phyloP scores from a whole-genome alignment of 2,888 invertebrate genomes.

The Ichneumon xanthorius region DNA sequence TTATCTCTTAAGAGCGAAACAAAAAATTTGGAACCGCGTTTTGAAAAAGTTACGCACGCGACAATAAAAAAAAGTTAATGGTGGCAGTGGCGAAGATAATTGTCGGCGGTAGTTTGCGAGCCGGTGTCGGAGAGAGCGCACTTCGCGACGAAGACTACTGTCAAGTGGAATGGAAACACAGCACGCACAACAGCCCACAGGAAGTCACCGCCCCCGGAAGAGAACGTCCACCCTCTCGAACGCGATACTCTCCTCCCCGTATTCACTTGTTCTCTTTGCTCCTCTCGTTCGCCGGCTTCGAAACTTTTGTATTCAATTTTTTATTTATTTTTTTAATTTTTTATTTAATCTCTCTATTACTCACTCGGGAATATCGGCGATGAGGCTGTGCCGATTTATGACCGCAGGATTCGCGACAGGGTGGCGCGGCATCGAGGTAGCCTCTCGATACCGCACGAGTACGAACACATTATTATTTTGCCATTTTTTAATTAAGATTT shows the following conservation, averaged over 20 bases:
- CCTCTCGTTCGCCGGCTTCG: slow-evolving; percentile 17
- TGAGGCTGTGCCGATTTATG: too few species aligned
- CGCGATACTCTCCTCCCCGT: slow-evolving; percentile 61
- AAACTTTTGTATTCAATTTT: not conserved
- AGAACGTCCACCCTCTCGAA: slow-evolving; percentile 65
- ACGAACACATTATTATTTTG: too few species aligned
- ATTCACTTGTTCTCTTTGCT: slow-evolving; percentile 41
- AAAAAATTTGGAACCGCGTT: not conserved
- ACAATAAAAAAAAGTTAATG: not conserved
- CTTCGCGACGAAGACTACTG: slow-evolving; percentile 41
- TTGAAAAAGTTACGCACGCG: not conserved
- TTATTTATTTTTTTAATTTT: not conserved
- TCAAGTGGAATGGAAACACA: slow-evolving; percentile 60
- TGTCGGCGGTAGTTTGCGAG: not conserved
- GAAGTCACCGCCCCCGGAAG: slow-evolving; percentile 74
- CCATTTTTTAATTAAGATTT: too few species aligned
- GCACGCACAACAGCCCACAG: slow-evolving; percentile 62
- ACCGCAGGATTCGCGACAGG: too few species aligned
- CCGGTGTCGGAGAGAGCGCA: slow-evolving; percentile 27
- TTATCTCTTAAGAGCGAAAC: not conserved
- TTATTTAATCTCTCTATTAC: not conserved
- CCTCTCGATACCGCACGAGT: too few species aligned
- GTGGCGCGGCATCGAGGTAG: too few species aligned
- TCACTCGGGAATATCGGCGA: not conserved
- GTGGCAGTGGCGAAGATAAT: not conserved